Percentiles rank a stretch among this genome's conserved stretches.
Conservation (phyloP, 1,140 invertebrate species). For the Sarcophaga peregrina region DNA sequence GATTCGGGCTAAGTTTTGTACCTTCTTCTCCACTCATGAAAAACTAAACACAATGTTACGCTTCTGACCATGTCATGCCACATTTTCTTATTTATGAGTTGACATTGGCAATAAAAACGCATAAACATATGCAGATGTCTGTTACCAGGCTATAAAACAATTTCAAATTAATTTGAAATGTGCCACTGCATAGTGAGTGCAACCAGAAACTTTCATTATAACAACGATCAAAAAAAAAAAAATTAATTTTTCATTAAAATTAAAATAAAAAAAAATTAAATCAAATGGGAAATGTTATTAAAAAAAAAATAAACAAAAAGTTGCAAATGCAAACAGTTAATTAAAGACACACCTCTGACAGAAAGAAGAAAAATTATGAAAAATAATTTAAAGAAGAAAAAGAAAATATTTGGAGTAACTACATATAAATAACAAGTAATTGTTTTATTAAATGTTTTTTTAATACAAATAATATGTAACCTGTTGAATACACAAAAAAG, state of each 20-base stretch:
- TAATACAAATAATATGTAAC: background rate
- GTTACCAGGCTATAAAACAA: background rate
- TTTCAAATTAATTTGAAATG: background rate
- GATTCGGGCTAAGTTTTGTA: too few species aligned
- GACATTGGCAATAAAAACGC: conserved; percentile 18
- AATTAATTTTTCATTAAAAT: background rate
- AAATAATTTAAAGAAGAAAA: too few species aligned
- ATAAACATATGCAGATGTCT: background rate
- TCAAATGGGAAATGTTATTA: background rate
- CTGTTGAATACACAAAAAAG: background rate
- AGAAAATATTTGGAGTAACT: too few species aligned
- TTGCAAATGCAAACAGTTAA: background rate
- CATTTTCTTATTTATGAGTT: background rate
- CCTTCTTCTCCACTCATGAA: too few species aligned
- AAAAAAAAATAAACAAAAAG: background rate
- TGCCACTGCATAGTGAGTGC: background rate
- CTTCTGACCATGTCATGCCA: background rate
- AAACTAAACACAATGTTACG: background rate
- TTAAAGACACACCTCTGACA: background rate
- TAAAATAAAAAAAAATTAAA: background rate
- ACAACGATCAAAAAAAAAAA: too few species aligned
- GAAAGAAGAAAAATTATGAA: background rate
- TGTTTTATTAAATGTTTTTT: background rate
- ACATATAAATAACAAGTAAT: background rate
- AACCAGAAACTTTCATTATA: too few species aligned